A percentile compares a stretch with the other conserved stretches of the same genome.
Conservation (phyloP, 92 coral and sea anemone species). For the Palythoa grandiflora region DNA sequence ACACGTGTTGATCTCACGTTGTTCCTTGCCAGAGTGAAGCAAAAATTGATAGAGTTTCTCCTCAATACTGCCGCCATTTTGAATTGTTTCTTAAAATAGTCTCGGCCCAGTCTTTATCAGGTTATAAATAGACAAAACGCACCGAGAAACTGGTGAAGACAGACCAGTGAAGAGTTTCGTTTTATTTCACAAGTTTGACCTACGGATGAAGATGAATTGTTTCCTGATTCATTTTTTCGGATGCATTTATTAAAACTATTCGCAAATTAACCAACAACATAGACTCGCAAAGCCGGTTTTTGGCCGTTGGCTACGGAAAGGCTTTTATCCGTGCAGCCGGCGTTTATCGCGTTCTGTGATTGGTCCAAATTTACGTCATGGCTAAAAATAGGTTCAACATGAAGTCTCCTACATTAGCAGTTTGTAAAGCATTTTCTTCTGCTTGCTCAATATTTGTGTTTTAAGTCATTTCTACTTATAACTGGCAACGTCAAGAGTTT, state of each 20-base stretch:
- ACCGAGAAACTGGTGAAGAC: neutral
- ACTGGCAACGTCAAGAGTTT: constrained; percentile 19
- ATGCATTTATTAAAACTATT: neutral
- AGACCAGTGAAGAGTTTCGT: neutral
- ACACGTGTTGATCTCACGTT: neutral
- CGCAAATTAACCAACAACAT: neutral
- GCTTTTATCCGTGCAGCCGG: constrained; percentile 3
- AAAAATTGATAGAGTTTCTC: neutral
- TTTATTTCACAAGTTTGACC: neutral
- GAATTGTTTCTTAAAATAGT: neutral
- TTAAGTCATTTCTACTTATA: constrained; percentile 50
- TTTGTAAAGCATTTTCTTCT: constrained; percentile 12
- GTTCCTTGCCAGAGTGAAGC: neutral
- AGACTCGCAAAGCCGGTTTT: neutral
- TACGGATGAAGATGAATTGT: neutral
- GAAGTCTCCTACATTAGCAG: constrained; percentile 13
- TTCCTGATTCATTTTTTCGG: constrained; percentile 1
- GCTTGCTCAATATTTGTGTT: constrained; percentile 45
- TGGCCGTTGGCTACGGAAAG: constrained; percentile 17
- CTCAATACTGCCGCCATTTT: constrained; percentile 41
- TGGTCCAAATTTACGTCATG: constrained; percentile 45
- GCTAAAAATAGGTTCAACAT: constrained; percentile 43
- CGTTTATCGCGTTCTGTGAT: constrained; percentile 29
- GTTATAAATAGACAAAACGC: neutral
- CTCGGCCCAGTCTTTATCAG: constrained; percentile 37